Percentiles rank a stretch among this genome's conserved stretches.
Evolutionary conservation across 2,888 invertebrate species (phyloP).

Genomic region (Mantis religiosa): DNA sequence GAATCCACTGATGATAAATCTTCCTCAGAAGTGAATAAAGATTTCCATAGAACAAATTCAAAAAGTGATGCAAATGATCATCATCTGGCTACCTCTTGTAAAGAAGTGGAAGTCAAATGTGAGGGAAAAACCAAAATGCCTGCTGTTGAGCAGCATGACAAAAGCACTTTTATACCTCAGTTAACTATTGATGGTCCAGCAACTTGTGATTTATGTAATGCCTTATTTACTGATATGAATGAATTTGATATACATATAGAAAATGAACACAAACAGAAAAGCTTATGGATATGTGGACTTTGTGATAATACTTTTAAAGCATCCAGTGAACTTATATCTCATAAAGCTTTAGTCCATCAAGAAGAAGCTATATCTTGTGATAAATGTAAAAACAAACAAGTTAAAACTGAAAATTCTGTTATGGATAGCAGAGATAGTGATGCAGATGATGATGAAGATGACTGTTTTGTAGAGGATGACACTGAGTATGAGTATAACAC

Average conservation of each 20-base stretch:
- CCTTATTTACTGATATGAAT: constrained; percentile 33
- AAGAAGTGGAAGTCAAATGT: background rate
- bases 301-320: constrained; percentile 32
- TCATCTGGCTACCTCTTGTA: background rate
- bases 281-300: constrained; percentile 30
- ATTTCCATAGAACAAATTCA: background rate
- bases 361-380: constrained; percentile 27
- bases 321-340: constrained; percentile 30
- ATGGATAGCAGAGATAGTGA: background rate
- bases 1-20: background rate
- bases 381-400: constrained; percentile 9
- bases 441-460: background rate
- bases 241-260: constrained; percentile 34
- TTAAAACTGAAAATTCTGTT: background rate
- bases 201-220: constrained; percentile 34
- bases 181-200: constrained; percentile 27
- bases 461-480: background rate
- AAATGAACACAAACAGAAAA: constrained; percentile 28
- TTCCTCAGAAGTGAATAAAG: background rate
- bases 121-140: background rate
- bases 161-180: background rate
- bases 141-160: background rate
- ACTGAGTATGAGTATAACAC: background rate
- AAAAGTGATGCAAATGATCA: background rate
- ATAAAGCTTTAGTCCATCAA: constrained; percentile 30